Conservation (phyloP, 2,113 vertebrate genomes). For the Benitochromis conjunctus region DNA sequence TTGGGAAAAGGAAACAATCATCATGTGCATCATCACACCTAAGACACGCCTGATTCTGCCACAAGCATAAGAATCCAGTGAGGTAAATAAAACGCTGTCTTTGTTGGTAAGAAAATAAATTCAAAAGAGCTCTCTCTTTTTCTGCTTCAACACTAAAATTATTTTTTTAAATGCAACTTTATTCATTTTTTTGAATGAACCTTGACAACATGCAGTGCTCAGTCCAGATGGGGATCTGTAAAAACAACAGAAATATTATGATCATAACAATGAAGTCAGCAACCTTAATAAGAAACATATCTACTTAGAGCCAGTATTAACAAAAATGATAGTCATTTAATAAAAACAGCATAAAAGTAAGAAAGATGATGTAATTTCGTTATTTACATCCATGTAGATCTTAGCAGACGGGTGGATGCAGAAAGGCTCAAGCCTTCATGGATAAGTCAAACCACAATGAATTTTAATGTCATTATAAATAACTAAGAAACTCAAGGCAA, state of each 20-base stretch:
- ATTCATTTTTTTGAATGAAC: background rate
- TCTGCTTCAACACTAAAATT: background rate
- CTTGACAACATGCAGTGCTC: background rate
- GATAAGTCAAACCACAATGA: background rate
- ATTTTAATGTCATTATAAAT: background rate
- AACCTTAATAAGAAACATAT: background rate
- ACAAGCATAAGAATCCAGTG: background rate
- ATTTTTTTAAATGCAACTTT: background rate
- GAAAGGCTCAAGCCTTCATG: background rate
- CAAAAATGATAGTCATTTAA: background rate
- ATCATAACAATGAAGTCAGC: background rate
- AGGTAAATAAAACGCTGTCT: background rate
- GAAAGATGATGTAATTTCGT: background rate
- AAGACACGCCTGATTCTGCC: background rate
- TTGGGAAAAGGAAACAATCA: background rate
- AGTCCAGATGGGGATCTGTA: background rate
- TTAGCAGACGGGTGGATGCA: background rate
- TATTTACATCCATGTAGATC: background rate
- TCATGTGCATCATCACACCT: background rate
- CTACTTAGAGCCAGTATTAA: background rate
- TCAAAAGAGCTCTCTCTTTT: background rate
- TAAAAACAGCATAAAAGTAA: background rate
- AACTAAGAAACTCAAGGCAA: background rate
- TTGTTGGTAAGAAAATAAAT: background rate
- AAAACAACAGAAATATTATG: background rate